phyloP scores from a whole-genome alignment of 2,113 vertebrate species.

The Aegotheles bennettii region DNA sequence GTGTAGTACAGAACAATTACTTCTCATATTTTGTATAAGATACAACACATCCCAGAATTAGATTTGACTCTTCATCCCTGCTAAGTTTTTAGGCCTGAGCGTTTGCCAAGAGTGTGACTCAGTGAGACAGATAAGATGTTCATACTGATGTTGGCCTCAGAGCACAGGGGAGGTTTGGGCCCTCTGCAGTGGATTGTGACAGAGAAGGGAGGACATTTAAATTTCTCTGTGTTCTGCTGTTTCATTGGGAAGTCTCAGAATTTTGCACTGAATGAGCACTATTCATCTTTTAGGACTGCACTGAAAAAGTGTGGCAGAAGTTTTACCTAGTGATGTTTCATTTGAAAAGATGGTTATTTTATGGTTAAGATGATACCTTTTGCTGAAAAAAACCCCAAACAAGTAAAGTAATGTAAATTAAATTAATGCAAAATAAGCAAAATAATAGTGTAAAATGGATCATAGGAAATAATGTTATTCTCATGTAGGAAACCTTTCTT shows the following conservation, averaged over 20 bases:
- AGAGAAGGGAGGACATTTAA: background rate
- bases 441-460: background rate
- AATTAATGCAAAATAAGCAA: too few relatives aligned
- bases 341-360: background rate
- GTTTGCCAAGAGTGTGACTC: background rate
- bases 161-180: background rate
- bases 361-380: background rate
- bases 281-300: background rate
- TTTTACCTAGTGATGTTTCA: background rate
- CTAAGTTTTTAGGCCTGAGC: background rate
- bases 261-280: background rate
- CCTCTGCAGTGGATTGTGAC: background rate
- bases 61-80: background rate
- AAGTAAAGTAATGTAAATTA: too few relatives aligned
- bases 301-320: background rate
- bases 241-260: background rate
- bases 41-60: background rate
- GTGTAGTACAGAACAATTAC: conserved; percentile 21
- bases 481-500: background rate
- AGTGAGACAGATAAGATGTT: background rate
- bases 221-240: background rate
- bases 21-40: background rate
- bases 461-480: background rate
- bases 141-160: background rate
- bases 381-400: background rate